A percentile compares a stretch with the other conserved stretches of the same genome.
Evolutionary conservation across 1,140 invertebrate species (phyloP).

Genomic region (honey bee (Apis mellifera)): DNA sequence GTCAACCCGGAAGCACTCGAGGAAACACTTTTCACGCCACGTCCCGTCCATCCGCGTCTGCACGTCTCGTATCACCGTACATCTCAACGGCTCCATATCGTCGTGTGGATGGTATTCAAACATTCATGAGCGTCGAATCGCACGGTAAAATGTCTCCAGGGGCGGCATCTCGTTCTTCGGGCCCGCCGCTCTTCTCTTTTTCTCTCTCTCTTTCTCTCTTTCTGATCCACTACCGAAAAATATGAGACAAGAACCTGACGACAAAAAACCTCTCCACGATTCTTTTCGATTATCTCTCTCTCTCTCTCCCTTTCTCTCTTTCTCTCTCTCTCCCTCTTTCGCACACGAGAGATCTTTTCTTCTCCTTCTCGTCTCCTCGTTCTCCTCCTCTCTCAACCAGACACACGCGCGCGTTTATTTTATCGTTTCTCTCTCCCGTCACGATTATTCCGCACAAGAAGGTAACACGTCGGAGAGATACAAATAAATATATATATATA

Average conservation of each 20-base stretch:
- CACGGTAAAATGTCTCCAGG: conserved; percentile 63
- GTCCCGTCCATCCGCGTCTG: conserved; percentile 33
- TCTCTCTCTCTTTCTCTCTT: neutral
- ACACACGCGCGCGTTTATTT: conserved; percentile 5
- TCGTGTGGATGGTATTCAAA: conserved; percentile 42
- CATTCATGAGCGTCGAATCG: conserved; percentile 47
- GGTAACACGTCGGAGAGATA: neutral
- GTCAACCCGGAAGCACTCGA: conserved; percentile 17
- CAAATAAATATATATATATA: neutral
- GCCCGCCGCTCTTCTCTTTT: neutral
- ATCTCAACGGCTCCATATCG: conserved; percentile 43
- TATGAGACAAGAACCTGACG: neutral
- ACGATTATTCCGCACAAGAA: conserved; percentile 4
- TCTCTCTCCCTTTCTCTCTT: neutral
- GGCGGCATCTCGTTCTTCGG: conserved; percentile 47
- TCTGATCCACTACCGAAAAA: neutral
- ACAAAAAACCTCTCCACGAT: neutral
- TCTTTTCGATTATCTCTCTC: neutral
- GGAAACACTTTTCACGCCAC: conserved; percentile 39
- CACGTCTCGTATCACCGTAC: conserved; percentile 51
- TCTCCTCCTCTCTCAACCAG: neutral
- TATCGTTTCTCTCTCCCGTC: neutral
- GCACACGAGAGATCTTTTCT: neutral
- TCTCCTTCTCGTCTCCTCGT: neutral
- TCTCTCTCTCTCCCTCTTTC: neutral